phyloP scores from a whole-genome alignment of 2,113 vertebrate genomes.

The Boulengeromyrus knoepffleri region DNA sequence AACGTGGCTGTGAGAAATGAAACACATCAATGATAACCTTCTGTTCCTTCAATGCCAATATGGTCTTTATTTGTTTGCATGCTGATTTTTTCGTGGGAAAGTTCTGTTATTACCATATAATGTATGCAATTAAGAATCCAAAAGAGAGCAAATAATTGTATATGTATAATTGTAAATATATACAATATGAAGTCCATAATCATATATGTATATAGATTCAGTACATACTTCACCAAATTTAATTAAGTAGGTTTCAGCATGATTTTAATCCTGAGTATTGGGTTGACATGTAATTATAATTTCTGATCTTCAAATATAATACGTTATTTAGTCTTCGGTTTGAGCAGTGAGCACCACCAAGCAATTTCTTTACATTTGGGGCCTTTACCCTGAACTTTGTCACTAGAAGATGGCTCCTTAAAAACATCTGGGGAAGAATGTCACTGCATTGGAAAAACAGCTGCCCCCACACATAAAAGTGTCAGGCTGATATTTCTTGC shows the following conservation, averaged over 20 bases:
- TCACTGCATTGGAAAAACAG: slow-evolving; percentile 56
- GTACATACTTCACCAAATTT: not conserved
- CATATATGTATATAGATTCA: not conserved
- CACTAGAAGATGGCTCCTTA: slow-evolving; percentile 25
- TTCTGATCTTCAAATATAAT: not conserved
- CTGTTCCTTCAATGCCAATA: not conserved
- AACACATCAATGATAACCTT: not conserved
- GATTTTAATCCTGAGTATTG: not conserved
- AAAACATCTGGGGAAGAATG: slow-evolving; percentile 54
- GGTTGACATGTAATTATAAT: not conserved
- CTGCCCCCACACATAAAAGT: slow-evolving; percentile 56
- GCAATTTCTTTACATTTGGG: not conserved
- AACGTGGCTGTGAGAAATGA: not conserved
- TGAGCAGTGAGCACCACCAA: not conserved
- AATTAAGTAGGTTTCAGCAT: not conserved
- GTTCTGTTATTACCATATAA: not conserved
- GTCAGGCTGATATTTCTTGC: slow-evolving; percentile 58
- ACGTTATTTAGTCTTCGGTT: not conserved
- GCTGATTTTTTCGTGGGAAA: not conserved
- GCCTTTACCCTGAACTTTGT: slow-evolving; percentile 8
- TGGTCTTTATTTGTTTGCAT: not conserved
- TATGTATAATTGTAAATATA: not conserved
- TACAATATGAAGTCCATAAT: not conserved
- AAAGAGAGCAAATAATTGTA: not conserved
- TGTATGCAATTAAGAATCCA: not conserved